Evolutionary conservation across 2,888 invertebrate genomes (phyloP), one percentile per base, ranked within the genome.

Genomic region (Drosophila falleni): DNA sequence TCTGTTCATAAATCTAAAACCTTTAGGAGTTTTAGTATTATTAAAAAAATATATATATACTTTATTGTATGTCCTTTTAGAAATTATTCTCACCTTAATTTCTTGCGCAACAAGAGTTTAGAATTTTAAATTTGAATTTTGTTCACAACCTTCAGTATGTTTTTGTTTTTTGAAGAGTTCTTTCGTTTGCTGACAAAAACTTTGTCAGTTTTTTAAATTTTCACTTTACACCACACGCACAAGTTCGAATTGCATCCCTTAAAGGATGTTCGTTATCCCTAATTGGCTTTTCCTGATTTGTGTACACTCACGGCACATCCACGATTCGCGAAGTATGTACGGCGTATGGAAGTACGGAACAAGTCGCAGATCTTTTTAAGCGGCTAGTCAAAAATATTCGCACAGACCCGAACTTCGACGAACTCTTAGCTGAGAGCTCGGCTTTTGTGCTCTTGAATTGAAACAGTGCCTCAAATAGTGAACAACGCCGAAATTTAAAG

Each of bases 381-480:
- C 80, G 82, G 71, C 80, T 78, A 85, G 76, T 77, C 69, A 61
- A 81, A 73, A 76, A 72, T 77, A 81, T 87, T 84, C 71, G 86
- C 86, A 74, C 50, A 68, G 47, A 71, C 63, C 74, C 70, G 71
- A 74, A 39, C 56, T 63, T 63, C 29, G 60, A 75, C 83, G 80
- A 74, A 49, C 59, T 55, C 62, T 37, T 69, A 23, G 60, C 63
- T 55, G 72, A 65, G 79, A 74, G 81, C 70, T 81, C 85, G 72
- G 74, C 68, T 78, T 55, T 59, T 56, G 44, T 70, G 69, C 74
- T 71, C 49, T 49, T 58, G 49, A 60, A 80, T 78, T 44, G 79
- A 84, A 84, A 91, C 91, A 91, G 89, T 90, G 91, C 81, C 81
- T 80, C 86, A 81, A 78, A 80, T 87, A 83, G 81, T 69, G 78